Base-by-base conservation (phyloP, 53 echinoderm and acorn worm species). In the Henricia sp. region DNA sequence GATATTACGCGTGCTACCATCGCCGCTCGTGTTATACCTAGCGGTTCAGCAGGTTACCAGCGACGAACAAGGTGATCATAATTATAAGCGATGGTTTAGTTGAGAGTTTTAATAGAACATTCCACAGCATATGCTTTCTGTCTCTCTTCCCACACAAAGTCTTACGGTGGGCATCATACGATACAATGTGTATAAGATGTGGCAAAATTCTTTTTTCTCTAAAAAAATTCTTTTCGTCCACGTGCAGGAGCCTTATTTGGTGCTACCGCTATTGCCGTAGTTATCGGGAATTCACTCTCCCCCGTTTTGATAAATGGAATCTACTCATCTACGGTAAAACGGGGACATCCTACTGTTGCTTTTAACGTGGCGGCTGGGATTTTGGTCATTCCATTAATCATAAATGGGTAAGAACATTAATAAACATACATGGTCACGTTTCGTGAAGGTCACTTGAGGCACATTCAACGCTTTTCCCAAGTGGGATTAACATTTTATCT, bases 21-120 rank as follows among this genome's bases (percentile, higher is more conserved):
- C 62, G 52, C 29, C 64, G 16, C 29, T 90, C 0, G 10, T 53
- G 0, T 63, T 63, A 30, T 78, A 28, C 32, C 60, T 71, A 16
- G 62, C 80, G 5, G 42, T 86, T 3, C 85, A 71, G 66, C 52
- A 71, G 44, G 90, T 90, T 20, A 42, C 70, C 26, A 35, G 5
- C 2, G 46, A 90, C 20, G 82, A 90, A 27, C 85, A 82, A 82
- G 90, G 90, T 90, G 19, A 78, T n/a, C n/a, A n/a, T n/a, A n/a
- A n/a, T n/a, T n/a, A n/a, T n/a, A n/a, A n/a, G n/a, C n/a, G n/a
- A n/a, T n/a, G n/a, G n/a, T n/a, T n/a, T n/a, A n/a, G n/a, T n/a
- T n/a, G n/a, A n/a, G n/a, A n/a, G n/a, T n/a, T n/a, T n/a, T n/a
- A n/a, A n/a, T n/a, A n/a, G n/a, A n/a, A n/a, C n/a, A n/a, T n/a